Base-by-base conservation (phyloP, 2,888 invertebrate species). In the Scaptomyza reducta region DNA sequence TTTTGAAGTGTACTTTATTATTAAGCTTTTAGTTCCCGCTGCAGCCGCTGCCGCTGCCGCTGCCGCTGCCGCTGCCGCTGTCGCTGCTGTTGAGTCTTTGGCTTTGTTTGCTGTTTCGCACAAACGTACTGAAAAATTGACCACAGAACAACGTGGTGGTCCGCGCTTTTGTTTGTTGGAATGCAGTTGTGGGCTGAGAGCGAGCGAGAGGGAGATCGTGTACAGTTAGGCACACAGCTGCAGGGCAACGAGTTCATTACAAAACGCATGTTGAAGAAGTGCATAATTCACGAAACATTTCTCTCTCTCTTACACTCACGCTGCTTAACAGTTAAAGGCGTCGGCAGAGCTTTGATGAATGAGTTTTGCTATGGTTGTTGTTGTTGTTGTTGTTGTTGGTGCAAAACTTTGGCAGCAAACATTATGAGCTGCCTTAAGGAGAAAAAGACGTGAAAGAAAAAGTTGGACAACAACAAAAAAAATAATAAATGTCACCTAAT, bases 271-370 rank as follows among this genome's bases (percentile, higher is more conserved):
- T 45, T 63, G 58, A 75, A 75, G 66, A 75, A 75, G 66, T 79
- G 83, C 79, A 77, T 66, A 77, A 75, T 69, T 72, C 58, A 67
- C 50, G 53, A 66, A 66, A 63, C 63, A 61, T 66, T 81, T 74
- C 10, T 9, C 14, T 11, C 14, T 10, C 10, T 1, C 14, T 4
- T 6, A 25, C 18, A 9, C n/a, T 13, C 25, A 54, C 10, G 1
- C 18, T 50, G 40, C 41, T 11, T 44, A 60, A 65, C 53, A 70
- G 50, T 55, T 53, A 44, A 53, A 69, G 27, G 14, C 47, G 51
- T 33, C 47, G 45, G 55, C 40, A 46, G 51, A 38, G 63, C 63
- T 63, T 64, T 74, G 77, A 71, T 63, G 72, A 74, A 76, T 74
- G 77, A 71, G 62, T 71, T 74, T 76, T 58, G 35, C 38, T n/a